A percentile compares a stretch with the other conserved stretches of the same genome.
These are phyloP conservation scores for Eupristina koningsbergeri DNA, from an alignment of 1,140 invertebrate species.

Conservation along the genomic window DNA sequence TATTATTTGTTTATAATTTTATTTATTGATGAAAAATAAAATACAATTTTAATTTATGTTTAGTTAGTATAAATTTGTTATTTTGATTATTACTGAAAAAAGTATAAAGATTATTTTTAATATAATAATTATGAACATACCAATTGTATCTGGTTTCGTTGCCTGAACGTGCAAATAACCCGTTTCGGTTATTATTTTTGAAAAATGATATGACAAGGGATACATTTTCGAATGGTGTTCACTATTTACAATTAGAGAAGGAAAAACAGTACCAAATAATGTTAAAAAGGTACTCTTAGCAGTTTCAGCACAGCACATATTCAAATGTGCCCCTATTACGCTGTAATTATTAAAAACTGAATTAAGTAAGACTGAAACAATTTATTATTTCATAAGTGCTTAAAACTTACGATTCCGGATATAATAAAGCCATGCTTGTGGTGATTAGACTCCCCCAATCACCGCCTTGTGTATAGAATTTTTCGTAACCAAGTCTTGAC, in stretches of 20 bases:
- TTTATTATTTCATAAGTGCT: neutral
- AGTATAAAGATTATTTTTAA: neutral
- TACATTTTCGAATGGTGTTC: constrained; percentile 76
- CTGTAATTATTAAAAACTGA: constrained; percentile 62
- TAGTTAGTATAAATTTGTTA: too few relatives aligned
- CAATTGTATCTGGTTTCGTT: constrained; percentile 93
- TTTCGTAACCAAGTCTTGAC: constrained; percentile 82
- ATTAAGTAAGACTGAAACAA: neutral
- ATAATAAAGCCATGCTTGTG: constrained; percentile 77
- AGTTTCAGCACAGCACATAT: constrained; percentile 75
- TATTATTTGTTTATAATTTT: too few relatives aligned
- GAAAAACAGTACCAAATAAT: constrained; percentile 74
- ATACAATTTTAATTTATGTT: too few relatives aligned
- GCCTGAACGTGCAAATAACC: constrained; percentile 91
- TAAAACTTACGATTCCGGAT: constrained; percentile 75
- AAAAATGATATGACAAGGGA: constrained; percentile 74
- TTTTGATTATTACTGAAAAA: too few relatives aligned
- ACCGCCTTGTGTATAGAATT: constrained; percentile 89
- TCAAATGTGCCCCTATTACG: constrained; percentile 76
- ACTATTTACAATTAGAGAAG: constrained; percentile 75
- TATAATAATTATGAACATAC: constrained; percentile 68
- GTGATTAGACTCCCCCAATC: constrained; percentile 85
- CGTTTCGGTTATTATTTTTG: constrained; percentile 77
- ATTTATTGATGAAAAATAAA: too few relatives aligned
- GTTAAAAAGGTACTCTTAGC: constrained; percentile 70